Conservation (phyloP, 1,140 invertebrate genomes). For the Danaus plexippus region DNA sequence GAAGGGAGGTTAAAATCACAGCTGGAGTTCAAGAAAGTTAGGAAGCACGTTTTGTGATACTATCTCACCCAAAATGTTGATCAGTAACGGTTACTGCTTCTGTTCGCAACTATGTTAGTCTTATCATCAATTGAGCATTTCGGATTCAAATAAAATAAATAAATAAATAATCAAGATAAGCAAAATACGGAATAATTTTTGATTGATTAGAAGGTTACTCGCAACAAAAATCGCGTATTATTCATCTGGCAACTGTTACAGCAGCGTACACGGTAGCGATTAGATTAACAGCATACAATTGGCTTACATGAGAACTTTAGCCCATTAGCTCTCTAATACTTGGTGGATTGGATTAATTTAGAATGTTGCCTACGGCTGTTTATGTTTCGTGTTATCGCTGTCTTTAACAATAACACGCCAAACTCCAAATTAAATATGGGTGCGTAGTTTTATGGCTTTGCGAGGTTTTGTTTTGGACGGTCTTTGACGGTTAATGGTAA, state of each 20-base stretch:
- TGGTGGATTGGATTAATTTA: conserved; percentile 52
- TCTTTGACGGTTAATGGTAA: no score
- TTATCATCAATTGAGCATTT: no score
- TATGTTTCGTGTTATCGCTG: conserved; percentile 46
- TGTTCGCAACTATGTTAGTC: no score
- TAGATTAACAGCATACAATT: conserved; percentile 61
- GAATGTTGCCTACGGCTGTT: conserved; percentile 33
- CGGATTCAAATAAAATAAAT: no score
- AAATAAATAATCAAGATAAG: no score
- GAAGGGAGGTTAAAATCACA: conserved; percentile 35
- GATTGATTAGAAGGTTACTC: conserved; percentile 60
- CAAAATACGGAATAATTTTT: conserved; percentile 10
- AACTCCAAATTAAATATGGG: conserved; percentile 22
- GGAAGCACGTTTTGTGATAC: conserved; percentile 43
- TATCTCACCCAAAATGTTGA: conserved; percentile 28
- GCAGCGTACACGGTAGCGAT: conserved; percentile 47
- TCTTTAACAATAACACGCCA: conserved; percentile 40
- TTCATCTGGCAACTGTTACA: conserved; percentile 60
- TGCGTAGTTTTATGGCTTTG: conserved; percentile 10
- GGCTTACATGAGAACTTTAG: conserved; percentile 56
- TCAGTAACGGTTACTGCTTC: no score
- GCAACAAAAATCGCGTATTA: conserved; percentile 55
- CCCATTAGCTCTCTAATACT: conserved; percentile 44
- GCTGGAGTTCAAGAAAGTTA: conserved; percentile 58
- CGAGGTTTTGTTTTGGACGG: neutral